Conservation (phyloP, 1,140 invertebrate genomes). For the Aphaenogaster rudis region DNA sequence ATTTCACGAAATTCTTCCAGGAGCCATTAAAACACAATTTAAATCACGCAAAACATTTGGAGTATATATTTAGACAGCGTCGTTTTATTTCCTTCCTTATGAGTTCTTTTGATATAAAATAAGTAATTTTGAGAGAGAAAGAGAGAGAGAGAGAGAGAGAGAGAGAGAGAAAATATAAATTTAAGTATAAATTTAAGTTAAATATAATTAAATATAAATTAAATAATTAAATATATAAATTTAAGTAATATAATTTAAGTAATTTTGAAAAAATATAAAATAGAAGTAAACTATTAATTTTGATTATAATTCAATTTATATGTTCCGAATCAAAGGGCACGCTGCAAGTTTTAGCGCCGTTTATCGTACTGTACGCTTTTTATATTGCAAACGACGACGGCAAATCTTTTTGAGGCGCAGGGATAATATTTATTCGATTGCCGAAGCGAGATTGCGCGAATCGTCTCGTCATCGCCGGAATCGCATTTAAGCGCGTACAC, state of each 20-base stretch:
- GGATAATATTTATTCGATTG: constrained; percentile 58
- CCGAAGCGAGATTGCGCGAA: constrained; percentile 35
- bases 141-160: background rate
- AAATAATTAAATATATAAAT: too few relatives aligned
- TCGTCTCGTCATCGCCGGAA: constrained; percentile 11
- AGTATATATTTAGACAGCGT: background rate
- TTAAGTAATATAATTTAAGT: background rate
- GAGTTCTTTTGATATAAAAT: background rate
- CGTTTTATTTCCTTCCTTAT: background rate
- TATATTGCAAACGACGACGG: constrained; percentile 32
- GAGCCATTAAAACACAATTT: background rate
- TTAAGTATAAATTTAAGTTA: too few relatives aligned
- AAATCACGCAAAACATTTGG: background rate
- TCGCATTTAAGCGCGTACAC: constrained; percentile 62
- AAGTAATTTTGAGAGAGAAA: background rate
- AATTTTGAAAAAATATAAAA: background rate
- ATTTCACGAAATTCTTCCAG: background rate
- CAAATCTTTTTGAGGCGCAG: background rate
- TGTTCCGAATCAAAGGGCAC: background rate
- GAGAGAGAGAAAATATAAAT: too few relatives aligned
- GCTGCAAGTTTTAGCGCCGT: background rate
- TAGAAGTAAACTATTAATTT: constrained; percentile 10
- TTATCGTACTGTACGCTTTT: background rate
- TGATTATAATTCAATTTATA: background rate
- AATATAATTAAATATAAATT: too few relatives aligned